These are phyloP conservation scores for Gallinago jamesoni DNA, from an alignment of 2,113 vertebrate species.

Conservation along the genomic window DNA sequence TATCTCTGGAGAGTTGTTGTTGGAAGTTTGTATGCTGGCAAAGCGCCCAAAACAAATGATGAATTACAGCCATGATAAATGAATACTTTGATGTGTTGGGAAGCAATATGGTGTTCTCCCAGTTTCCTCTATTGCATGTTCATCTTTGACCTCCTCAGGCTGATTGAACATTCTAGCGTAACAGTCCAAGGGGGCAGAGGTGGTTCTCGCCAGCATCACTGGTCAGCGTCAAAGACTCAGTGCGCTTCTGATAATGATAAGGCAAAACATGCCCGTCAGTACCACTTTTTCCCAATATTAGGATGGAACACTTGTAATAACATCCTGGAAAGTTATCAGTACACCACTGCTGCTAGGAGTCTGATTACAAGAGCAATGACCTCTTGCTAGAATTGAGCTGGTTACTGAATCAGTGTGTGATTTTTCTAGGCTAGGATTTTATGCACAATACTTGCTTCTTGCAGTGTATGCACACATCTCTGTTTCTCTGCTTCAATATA, in stretches of 20 bases:
- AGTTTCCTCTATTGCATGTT: neutral
- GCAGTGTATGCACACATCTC: neutral
- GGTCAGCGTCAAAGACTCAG: neutral
- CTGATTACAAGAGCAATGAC: neutral
- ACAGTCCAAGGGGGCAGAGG: neutral
- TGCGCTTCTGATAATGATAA: neutral
- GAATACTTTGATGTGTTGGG: neutral
- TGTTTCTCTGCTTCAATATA: neutral
- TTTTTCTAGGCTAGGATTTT: neutral
- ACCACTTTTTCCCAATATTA: neutral
- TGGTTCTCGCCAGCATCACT: neutral
- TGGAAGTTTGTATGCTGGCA: neutral
- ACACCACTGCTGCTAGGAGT: neutral
- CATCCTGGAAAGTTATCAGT: neutral
- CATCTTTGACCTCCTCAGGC: neutral
- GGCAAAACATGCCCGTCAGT: neutral
- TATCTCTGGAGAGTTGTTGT: neutral
- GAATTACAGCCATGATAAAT: conserved; percentile 5
- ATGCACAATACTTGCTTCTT: neutral
- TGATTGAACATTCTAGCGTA: neutral
- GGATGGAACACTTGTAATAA: neutral
- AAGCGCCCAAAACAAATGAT: neutral
- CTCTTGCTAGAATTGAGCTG: neutral
- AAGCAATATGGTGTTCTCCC: neutral
- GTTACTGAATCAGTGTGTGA: neutral